Evolutionary conservation across 1,140 invertebrate genomes (phyloP).

Genomic region (Diachasma alloeum): DNA sequence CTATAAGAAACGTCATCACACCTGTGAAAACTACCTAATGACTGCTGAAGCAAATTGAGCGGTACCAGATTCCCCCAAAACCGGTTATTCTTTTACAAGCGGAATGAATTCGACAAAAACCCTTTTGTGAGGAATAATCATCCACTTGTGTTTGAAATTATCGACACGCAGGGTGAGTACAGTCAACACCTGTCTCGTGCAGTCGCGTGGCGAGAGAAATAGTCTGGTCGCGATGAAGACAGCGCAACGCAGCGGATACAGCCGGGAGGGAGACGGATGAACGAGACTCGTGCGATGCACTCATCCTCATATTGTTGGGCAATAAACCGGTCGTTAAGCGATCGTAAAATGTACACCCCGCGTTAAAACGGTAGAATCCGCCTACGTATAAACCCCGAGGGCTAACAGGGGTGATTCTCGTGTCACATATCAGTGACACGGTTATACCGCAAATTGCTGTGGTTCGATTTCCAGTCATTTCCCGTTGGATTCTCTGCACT

Average conservation of each 20-base stretch:
- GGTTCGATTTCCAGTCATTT: neutral
- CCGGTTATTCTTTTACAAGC: too few species aligned
- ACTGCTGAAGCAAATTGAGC: too few species aligned
- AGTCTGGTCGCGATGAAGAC: neutral
- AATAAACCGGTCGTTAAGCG: conserved; percentile 58
- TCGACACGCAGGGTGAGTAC: conserved; percentile 9
- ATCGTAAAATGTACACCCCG: conserved; percentile 47
- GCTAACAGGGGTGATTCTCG: neutral
- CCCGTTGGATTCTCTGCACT: too few species aligned
- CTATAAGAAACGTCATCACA: too few species aligned
- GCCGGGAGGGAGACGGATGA: neutral
- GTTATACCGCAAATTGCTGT: neutral
- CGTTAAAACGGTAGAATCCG: neutral
- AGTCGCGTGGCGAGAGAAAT: conserved; percentile 6
- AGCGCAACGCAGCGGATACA: neutral
- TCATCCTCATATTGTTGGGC: conserved; percentile 28
- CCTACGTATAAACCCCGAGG: neutral
- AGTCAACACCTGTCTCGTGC: conserved; percentile 3
- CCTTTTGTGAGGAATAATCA: neutral
- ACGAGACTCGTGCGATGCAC: neutral
- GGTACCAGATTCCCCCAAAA: too few species aligned
- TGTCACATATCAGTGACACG: neutral
- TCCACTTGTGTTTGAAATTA: conserved; percentile 1
- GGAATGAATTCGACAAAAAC: too few species aligned
- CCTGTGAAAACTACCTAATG: too few species aligned